Conservation (phyloP, 2,888 invertebrate genomes). For the Monochamus alternatus region DNA sequence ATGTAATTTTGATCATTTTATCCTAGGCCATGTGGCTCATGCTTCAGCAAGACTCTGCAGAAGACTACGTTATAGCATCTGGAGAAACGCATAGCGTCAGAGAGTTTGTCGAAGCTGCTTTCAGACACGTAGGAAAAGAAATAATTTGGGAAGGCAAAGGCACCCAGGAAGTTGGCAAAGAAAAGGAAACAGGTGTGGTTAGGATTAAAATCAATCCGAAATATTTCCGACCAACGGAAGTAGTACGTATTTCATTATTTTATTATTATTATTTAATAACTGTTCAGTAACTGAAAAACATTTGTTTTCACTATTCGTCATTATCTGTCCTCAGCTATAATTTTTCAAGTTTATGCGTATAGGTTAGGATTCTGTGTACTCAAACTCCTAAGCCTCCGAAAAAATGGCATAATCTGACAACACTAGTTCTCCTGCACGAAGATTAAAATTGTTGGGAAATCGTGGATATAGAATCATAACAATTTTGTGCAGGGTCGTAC, state of each 20-base stretch:
- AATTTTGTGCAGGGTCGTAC: too few species aligned
- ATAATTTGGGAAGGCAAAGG: conserved; percentile 94
- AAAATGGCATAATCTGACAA: too few species aligned
- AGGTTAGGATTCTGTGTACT: too few species aligned
- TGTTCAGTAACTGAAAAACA: neutral
- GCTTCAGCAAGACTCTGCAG: conserved; percentile 92
- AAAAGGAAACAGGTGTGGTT: conserved; percentile 80
- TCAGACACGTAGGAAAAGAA: conserved; percentile 84
- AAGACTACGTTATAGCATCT: conserved; percentile 98
- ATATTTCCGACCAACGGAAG: conserved; percentile 98
- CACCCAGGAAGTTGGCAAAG: conserved; percentile 84
- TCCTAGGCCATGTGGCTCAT: conserved; percentile 98
- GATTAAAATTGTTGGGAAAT: too few species aligned
- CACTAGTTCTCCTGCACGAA: too few species aligned
- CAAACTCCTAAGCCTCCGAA: too few species aligned
- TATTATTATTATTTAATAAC: neutral
- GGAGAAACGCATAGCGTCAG: conserved; percentile 95
- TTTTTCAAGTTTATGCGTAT: neutral
- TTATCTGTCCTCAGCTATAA: too few species aligned
- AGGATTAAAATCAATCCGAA: conserved; percentile 93
- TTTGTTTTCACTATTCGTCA: neutral
- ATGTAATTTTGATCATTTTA: too few species aligned
- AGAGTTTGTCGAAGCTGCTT: conserved; percentile 96
- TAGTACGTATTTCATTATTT: conserved; percentile 76
- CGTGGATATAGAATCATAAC: too few species aligned